Base-by-base conservation (phyloP, 1,140 invertebrate species). In the Drosophila micromelanica region DNA sequence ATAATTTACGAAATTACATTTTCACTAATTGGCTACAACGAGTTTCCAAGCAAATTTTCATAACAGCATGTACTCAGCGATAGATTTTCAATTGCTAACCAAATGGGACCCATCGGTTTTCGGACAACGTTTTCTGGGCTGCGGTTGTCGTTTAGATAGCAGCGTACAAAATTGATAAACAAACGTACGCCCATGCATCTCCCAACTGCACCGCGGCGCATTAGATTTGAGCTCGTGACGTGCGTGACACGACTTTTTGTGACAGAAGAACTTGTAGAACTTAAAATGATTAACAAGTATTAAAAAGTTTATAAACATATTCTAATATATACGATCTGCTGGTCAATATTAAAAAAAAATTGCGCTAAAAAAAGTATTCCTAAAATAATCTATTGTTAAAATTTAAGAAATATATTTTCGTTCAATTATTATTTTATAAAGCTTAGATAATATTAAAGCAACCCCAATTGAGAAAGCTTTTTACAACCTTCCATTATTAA, bases 151-250 rank as follows among this genome's bases (percentile, higher is more conserved):
- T 51, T 61, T 51, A 73, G 70, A 68, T 40, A 35, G 32, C 37
- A 48, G 37, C 51, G n/a, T 40, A 37, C 49, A 17, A 85, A 87
- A 87, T 87, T 87, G 82, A 87, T 87, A 87, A 82, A 89, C 82
- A 82, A 64, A 62, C 63, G 55, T 45, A 65, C 63, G 70, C 37
- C 30, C 55, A 68, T 51, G 52, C 43, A 61, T 13, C 56, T n/a
- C 20, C 7, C 48, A 13, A 5, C 40, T 43, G 38, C 23, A 52
- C 12, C 23, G 12, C 12, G 20, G 6, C 43, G 8, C 7, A 3
- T 1, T 20, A 45, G 43, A 20, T 17, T 7, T 52, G 49, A 6
- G 11, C 5, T 4, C 15, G 45, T 27, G 43, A 23, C 17, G 12
- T 13, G n/a, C 12, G 38, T 38, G 23, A 27, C 23, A 27, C 23